Evolutionary conservation across 1,140 invertebrate genomes (phyloP).

Genomic region (Bemisia tabaci): DNA sequence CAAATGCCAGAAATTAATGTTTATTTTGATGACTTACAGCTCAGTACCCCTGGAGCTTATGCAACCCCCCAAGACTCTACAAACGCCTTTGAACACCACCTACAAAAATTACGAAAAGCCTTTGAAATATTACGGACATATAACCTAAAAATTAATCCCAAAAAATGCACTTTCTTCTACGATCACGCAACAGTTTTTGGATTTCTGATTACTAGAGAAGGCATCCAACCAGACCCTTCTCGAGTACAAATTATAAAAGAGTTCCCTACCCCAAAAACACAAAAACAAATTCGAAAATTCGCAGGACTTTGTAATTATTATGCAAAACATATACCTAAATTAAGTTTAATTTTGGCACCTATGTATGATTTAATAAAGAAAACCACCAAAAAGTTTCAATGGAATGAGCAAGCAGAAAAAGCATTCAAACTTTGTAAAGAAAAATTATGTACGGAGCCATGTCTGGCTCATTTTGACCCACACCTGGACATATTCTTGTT

Average conservation of each 20-base stretch:
- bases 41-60: too few relatives aligned
- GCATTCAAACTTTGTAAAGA: conserved; percentile 8
- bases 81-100: not conserved
- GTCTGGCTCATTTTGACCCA: conserved; percentile 20
- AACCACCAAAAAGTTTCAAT: conserved; percentile 12
- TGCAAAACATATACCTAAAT: conserved; percentile 29
- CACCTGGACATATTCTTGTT: conserved; percentile 22
- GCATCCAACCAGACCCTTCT: conserved; percentile 27
- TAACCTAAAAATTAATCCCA: not conserved
- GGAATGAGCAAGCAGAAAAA: conserved; percentile 1
- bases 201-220: conserved; percentile 23
- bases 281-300: conserved; percentile 23
- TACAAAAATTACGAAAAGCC: not conserved
- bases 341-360: conserved; percentile 26
- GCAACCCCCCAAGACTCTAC: too few relatives aligned
- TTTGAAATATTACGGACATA: not conserved
- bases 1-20: not conserved
- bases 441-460: conserved; percentile 3
- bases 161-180: not conserved
- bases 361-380: conserved; percentile 16
- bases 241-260: conserved; percentile 29
- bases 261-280: conserved; percentile 24
- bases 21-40: not conserved
- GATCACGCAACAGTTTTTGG: conserved; percentile 21
- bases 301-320: conserved; percentile 31